Evolutionary conservation across 2,888 invertebrate species (phyloP).

Genomic region (Dicranocentrus wangi): DNA sequence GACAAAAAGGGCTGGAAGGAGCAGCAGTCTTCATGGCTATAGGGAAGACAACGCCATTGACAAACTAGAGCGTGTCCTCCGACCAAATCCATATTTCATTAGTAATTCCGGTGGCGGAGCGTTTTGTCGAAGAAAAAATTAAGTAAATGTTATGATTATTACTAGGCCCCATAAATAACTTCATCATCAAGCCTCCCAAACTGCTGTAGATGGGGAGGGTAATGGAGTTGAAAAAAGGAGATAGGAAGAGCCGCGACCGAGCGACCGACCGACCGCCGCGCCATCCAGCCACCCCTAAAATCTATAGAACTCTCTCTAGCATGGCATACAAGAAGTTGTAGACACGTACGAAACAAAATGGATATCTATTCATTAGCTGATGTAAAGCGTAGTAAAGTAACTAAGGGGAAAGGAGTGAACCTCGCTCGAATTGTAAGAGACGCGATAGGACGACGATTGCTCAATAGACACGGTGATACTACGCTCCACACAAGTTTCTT

Average conservation of each 20-base stretch:
- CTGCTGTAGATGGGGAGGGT: background rate
- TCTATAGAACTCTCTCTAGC: background rate
- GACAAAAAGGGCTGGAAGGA: no score
- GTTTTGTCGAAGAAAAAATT: constrained; percentile 24
- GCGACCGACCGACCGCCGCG: no score
- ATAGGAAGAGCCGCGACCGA: background rate
- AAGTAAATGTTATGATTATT: constrained; percentile 50
- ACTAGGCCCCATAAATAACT: constrained; percentile 21
- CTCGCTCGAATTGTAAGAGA: background rate
- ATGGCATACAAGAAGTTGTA: background rate
- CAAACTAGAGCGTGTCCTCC: background rate
- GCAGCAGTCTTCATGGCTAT: no score
- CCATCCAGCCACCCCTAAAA: no score
- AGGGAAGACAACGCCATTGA: no score
- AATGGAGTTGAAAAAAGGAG: constrained; percentile 38
- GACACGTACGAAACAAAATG: background rate
- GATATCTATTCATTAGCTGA: constrained; percentile 9
- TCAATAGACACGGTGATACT: no score
- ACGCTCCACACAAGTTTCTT: no score
- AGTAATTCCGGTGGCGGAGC: background rate
- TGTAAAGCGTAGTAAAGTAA: constrained; percentile 16
- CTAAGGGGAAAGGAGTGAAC: no score
- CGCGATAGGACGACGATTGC: no score
- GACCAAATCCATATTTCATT: constrained; percentile 29
- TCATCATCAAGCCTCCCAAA: constrained; percentile 23